These are phyloP conservation scores for Sitta europaea DNA, from an alignment of 2,113 vertebrate species.

Conservation along the genomic window DNA sequence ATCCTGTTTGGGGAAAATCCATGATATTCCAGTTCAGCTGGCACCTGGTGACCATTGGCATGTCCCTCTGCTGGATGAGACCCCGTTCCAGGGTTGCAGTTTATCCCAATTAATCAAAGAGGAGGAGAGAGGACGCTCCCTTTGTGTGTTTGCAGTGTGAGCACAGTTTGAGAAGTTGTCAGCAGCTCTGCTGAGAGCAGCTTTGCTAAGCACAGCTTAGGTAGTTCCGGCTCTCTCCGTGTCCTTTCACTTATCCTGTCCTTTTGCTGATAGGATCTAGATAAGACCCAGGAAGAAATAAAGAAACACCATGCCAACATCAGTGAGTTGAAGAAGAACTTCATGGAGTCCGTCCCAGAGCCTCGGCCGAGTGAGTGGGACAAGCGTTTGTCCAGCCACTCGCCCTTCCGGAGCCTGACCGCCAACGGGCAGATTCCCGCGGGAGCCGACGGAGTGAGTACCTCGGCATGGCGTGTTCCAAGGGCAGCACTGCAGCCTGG, in stretches of 20 bases:
- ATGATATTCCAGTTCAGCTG: background rate
- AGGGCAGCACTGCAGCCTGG: background rate
- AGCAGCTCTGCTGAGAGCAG: slow-evolving; percentile 28
- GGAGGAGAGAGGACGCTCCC: background rate
- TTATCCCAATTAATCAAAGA: background rate
- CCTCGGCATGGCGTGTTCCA: background rate
- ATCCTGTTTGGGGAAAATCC: background rate
- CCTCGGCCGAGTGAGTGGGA: slow-evolving; percentile 95
- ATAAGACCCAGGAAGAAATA: slow-evolving; percentile 93
- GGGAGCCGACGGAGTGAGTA: slow-evolving; percentile 86
- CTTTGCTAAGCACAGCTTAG: slow-evolving; percentile 48
- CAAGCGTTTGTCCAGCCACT: slow-evolving; percentile 92
- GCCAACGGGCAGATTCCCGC: slow-evolving; percentile 89
- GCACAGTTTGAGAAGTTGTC: background rate
- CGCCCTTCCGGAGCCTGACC: slow-evolving; percentile 88
- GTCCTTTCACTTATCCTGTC: slow-evolving; percentile 12
- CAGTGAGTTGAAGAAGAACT: slow-evolving; percentile 96
- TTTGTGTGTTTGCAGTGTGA: slow-evolving; percentile 23
- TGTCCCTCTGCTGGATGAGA: background rate
- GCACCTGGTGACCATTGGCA: background rate
- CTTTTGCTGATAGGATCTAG: slow-evolving; percentile 83
- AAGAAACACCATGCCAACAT: slow-evolving; percentile 97
- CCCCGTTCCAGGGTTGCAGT: rapidly evolving
- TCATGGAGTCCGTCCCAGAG: slow-evolving; percentile 95
- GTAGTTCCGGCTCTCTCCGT: background rate